Evolutionary conservation across 92 coral and sea anemone genomes (phyloP).

Genomic region (Blastomussa wellsi): DNA sequence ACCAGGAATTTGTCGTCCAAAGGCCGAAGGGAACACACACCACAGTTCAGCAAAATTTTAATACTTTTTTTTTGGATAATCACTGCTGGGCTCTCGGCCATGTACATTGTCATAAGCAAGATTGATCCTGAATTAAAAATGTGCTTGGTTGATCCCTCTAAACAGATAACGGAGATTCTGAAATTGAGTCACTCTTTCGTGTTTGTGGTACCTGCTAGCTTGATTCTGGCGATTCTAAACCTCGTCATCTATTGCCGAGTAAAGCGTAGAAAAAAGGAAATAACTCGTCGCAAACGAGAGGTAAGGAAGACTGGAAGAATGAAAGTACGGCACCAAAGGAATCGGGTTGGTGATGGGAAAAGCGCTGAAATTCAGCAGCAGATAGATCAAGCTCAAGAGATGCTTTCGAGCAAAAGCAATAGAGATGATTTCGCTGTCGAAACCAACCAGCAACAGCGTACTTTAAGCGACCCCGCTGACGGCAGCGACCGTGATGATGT

Average conservation of each 20-base stretch:
- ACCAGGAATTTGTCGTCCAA: constrained; percentile 11
- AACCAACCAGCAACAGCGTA: no score
- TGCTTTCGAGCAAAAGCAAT: background rate
- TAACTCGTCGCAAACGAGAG: background rate
- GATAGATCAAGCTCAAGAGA: background rate
- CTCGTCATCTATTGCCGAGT: background rate
- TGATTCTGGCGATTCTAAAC: constrained; percentile 3
- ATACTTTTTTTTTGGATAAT: background rate
- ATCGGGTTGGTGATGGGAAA: background rate
- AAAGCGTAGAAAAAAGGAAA: constrained; percentile 1
- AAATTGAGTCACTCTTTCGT: background rate
- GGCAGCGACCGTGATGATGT: background rate
- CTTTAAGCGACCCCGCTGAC: no score
- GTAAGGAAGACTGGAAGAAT: background rate
- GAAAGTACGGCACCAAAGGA: background rate
- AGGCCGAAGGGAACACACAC: constrained; percentile 21
- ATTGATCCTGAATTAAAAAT: background rate
- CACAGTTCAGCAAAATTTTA: background rate
- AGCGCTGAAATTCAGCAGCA: background rate
- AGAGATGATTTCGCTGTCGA: background rate
- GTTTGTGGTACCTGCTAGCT: background rate
- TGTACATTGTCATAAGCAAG: background rate
- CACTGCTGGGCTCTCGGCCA: background rate
- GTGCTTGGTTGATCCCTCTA: background rate
- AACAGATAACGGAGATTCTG: background rate